Percentiles rank a stretch among this genome's conserved stretches.
Evolutionary conservation across 2,113 vertebrate genomes (phyloP).

Genomic region (Steatornis caripensis): DNA sequence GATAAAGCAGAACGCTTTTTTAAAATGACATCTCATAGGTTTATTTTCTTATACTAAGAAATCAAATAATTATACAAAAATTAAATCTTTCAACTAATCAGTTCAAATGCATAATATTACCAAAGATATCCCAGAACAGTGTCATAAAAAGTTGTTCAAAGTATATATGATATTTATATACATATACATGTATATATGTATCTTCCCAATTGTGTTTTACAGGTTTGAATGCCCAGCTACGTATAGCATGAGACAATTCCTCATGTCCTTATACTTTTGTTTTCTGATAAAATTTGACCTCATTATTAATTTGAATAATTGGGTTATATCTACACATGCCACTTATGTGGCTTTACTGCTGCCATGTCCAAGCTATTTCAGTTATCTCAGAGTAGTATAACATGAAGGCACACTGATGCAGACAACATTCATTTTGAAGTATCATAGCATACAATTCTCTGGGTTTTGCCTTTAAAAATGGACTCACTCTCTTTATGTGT

Average conservation of each 20-base stretch:
- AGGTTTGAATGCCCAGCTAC: background rate
- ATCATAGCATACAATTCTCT: background rate
- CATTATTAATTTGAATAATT: background rate
- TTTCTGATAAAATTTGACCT: background rate
- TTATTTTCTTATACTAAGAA: background rate
- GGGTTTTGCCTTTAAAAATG: background rate
- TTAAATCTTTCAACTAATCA: background rate
- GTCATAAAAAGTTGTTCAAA: background rate
- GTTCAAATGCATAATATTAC: background rate
- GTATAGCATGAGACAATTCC: background rate
- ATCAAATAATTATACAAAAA: background rate
- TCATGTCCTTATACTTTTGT: background rate
- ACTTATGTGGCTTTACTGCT: background rate
- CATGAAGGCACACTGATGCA: background rate
- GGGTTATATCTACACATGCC: background rate
- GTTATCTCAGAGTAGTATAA: background rate
- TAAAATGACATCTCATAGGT: background rate
- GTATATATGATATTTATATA: background rate
- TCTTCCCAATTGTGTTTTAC: background rate
- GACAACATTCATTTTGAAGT: background rate
- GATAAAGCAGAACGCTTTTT: background rate
- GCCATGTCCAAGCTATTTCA: background rate
- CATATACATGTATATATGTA: background rate
- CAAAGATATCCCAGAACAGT: background rate
- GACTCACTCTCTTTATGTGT: background rate